A percentile compares a stretch with the other conserved stretches of the same genome.
Conservation (phyloP, 2,888 invertebrate species). For the Hesperia comma region DNA sequence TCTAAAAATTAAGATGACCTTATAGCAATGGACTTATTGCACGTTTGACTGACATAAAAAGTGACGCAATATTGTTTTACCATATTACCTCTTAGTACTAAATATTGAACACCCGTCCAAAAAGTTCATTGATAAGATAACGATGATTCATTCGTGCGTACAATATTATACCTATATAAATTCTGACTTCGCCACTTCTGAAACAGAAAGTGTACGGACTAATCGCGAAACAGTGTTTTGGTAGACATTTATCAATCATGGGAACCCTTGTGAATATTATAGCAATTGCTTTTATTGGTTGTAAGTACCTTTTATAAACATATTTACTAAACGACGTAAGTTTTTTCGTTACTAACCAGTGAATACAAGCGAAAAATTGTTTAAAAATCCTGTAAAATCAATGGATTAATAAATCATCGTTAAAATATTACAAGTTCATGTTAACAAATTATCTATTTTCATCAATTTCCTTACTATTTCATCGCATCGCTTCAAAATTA, state of each 20-base stretch:
- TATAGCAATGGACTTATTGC: too few relatives aligned
- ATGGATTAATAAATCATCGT: too few relatives aligned
- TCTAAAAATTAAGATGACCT: too few relatives aligned
- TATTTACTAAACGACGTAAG: too few relatives aligned
- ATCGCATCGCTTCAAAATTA: too few relatives aligned
- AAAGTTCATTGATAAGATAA: constrained; percentile 5
- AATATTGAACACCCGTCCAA: not conserved
- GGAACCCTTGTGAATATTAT: not conserved
- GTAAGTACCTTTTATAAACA: constrained; percentile 17
- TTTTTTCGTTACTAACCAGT: too few relatives aligned
- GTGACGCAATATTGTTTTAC: not conserved
- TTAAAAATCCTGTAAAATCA: too few relatives aligned
- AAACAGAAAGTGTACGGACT: not conserved
- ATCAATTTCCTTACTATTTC: too few relatives aligned
- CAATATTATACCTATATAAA: not conserved
- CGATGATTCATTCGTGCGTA: not conserved
- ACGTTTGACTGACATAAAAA: not conserved
- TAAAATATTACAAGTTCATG: too few relatives aligned
- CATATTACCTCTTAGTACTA: not conserved
- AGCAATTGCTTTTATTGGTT: constrained; percentile 12
- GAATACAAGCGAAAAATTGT: too few relatives aligned
- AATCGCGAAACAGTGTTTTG: not conserved
- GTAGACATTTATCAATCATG: constrained; percentile 2
- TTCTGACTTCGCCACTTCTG: not conserved
- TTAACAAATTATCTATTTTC: too few relatives aligned